Conservation (phyloP, 2,888 invertebrate species). For the Ochropleura leucogaster region DNA sequence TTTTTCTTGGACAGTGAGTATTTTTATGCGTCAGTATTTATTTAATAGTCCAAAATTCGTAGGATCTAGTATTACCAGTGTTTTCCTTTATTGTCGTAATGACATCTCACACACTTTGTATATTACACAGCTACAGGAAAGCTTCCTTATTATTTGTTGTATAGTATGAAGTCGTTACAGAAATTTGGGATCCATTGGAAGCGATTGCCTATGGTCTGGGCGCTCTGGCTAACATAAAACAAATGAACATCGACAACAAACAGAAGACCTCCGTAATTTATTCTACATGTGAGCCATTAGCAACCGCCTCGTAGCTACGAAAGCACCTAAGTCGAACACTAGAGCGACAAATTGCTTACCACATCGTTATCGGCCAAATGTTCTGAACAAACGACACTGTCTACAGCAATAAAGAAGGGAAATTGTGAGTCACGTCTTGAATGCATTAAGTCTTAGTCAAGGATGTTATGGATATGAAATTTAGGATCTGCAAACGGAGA, state of each 20-base stretch:
- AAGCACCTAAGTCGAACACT: conserved; percentile 36
- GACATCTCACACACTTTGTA: too few relatives aligned
- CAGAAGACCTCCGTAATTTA: conserved; percentile 19
- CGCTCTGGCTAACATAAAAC: not conserved
- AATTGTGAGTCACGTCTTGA: conserved; percentile 19
- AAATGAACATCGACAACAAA: conserved; percentile 1
- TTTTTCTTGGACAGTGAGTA: too few relatives aligned
- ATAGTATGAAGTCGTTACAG: not conserved
- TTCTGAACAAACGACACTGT: conserved; percentile 30
- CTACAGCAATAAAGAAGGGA: conserved; percentile 23
- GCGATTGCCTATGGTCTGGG: not conserved
- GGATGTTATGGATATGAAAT: too few relatives aligned
- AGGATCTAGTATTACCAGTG: too few relatives aligned
- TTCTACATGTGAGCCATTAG: conserved; percentile 37
- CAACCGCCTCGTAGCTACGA: conserved; percentile 9
- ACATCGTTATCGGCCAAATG: conserved; percentile 44
- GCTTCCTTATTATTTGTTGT: not conserved
- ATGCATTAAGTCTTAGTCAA: not conserved
- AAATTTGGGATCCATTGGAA: not conserved
- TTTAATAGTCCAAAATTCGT: too few relatives aligned
- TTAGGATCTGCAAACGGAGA: too few relatives aligned
- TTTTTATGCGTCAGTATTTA: too few relatives aligned
- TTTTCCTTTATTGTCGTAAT: too few relatives aligned
- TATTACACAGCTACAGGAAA: not conserved
- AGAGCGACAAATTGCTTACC: conserved; percentile 46